Conservation (phyloP, 2,888 invertebrate species). For the Trissonchulus latispiculum region DNA sequence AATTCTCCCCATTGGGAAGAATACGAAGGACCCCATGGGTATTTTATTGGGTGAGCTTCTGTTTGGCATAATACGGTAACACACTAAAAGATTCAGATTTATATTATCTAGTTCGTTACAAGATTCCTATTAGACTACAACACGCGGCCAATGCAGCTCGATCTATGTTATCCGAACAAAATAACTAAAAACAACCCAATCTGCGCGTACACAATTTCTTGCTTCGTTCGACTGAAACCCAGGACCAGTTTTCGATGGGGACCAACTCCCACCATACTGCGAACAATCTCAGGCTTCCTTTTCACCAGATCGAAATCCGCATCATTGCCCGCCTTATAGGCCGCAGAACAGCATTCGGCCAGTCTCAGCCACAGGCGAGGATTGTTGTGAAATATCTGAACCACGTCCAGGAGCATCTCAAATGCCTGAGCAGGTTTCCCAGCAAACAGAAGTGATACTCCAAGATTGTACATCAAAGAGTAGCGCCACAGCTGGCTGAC, state of each 20-base stretch:
- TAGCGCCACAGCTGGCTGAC: constrained; percentile 56
- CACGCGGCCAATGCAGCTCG: no score
- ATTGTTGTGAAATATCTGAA: constrained; percentile 73
- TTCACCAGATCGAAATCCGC: neutral
- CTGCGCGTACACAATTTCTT: no score
- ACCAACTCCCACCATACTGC: constrained; percentile 54
- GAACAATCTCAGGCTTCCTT: constrained; percentile 50
- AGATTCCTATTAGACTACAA: no score
- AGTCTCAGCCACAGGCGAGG: constrained; percentile 80
- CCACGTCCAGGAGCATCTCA: constrained; percentile 72
- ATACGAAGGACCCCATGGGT: no score
- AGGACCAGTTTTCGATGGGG: constrained; percentile 58
- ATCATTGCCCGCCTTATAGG: constrained; percentile 50
- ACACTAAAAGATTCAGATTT: no score
- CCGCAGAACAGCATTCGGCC: constrained; percentile 62
- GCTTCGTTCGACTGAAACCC: neutral
- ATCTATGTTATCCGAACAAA: no score
- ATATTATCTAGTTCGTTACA: no score
- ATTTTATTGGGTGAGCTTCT: no score
- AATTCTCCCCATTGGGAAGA: no score
- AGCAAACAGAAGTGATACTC: constrained; percentile 59
- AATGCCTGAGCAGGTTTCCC: constrained; percentile 62
- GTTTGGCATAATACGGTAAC: no score
- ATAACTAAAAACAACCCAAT: no score
- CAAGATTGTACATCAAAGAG: constrained; percentile 67